A percentile compares a stretch with the other conserved stretches of the same genome.
phyloP scores from a whole-genome alignment of 2,888 invertebrate species.

The Nemotelus nigrinus region DNA sequence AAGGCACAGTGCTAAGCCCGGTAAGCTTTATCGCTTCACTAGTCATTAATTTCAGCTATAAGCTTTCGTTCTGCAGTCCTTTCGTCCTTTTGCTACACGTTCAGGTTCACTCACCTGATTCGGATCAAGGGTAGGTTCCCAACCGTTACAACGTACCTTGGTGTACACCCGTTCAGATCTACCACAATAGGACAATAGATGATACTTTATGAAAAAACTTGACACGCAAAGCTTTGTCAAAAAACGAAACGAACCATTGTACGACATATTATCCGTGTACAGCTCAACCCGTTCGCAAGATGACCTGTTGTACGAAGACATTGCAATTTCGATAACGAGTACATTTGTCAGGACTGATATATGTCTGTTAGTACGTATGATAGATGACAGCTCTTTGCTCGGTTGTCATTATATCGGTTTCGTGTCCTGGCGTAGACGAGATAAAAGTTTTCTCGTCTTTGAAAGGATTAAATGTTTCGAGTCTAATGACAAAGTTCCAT shows the following conservation, averaged over 20 bases:
- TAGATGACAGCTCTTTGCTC: background rate
- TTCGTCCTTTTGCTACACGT: background rate
- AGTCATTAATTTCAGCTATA: background rate
- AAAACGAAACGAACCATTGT: background rate
- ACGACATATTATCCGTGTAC: background rate
- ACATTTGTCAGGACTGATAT: background rate
- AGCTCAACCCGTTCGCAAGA: background rate
- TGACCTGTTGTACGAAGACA: conserved; percentile 2
- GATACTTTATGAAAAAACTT: background rate
- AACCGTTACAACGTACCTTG: background rate
- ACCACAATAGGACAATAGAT: background rate
- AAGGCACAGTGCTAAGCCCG: background rate
- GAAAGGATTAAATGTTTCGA: background rate
- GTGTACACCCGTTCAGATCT: too few relatives aligned
- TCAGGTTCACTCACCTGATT: conserved; percentile 25
- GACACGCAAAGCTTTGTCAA: conserved; percentile 19
- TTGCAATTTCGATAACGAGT: background rate
- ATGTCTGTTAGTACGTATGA: background rate
- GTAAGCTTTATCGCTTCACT: background rate
- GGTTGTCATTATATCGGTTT: conserved; percentile 9
- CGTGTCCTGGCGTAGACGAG: background rate
- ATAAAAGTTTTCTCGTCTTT: background rate
- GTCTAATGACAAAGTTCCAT: conserved; percentile 6
- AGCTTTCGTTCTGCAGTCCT: conserved; percentile 6
- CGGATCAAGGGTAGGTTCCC: conserved; percentile 2